These are phyloP conservation scores for Carduelis carduelis DNA, from an alignment of 2,797 vertebrate species.

Conservation along the genomic window DNA sequence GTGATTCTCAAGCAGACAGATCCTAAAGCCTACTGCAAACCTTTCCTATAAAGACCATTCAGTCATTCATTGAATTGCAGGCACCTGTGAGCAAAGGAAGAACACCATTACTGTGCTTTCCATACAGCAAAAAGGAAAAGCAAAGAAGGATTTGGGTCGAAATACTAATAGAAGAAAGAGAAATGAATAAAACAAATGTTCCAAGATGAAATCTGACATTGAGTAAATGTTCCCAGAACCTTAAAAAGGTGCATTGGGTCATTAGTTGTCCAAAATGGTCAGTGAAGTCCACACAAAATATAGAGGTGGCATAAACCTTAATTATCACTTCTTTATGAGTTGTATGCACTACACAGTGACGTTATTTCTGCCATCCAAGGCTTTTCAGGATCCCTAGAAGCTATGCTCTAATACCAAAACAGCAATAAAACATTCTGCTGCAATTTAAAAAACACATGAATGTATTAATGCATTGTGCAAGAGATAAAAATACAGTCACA, in stretches of 20 bases:
- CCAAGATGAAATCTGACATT: background rate
- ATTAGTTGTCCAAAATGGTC: background rate
- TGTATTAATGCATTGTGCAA: background rate
- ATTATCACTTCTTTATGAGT: background rate
- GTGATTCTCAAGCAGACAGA: slow-evolving; percentile 23
- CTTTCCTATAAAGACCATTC: slow-evolving; percentile 14
- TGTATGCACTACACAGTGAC: background rate
- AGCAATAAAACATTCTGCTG: background rate
- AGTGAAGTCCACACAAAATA: background rate
- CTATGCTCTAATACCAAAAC: background rate
- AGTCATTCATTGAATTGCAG: background rate
- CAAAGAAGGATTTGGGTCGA: background rate
- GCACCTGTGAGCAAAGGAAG: background rate
- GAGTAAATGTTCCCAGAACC: background rate
- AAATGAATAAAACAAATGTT: background rate
- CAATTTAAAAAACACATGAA: background rate
- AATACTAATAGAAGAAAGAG: background rate
- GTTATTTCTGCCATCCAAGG: background rate
- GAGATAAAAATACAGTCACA: background rate
- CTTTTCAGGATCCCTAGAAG: background rate
- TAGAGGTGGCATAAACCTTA: fast-evolving
- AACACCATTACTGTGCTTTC: background rate
- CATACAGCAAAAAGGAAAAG: background rate
- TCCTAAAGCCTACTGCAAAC: slow-evolving; percentile 15
- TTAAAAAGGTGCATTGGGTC: background rate